phyloP scores from a whole-genome alignment of 2,888 invertebrate genomes.

The Pyrgus malvae region DNA sequence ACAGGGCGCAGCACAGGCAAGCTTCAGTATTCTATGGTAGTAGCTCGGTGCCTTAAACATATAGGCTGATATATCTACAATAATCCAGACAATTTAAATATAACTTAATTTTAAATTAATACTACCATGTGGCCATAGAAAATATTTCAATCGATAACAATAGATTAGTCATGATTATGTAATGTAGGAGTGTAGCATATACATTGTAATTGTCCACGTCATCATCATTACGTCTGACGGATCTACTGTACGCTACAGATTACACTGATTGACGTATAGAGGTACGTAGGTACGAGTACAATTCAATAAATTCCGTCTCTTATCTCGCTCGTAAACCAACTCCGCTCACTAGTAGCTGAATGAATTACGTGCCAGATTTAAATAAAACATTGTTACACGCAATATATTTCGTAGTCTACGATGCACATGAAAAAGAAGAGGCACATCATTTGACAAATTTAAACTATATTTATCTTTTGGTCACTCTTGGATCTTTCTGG shows the following conservation, averaged over 20 bases:
- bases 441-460: background rate
- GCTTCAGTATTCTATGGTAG: too few relatives aligned
- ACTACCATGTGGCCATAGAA: too few relatives aligned
- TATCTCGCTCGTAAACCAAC: conserved; percentile 33
- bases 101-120: too few relatives aligned
- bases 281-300: conserved; percentile 29
- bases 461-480: background rate
- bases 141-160: too few relatives aligned
- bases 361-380: conserved; percentile 43
- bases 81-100: too few relatives aligned
- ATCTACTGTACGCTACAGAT: conserved; percentile 7
- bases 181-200: background rate
- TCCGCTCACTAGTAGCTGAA: conserved; percentile 37
- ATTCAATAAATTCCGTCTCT: conserved; percentile 31
- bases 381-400: conserved; percentile 54
- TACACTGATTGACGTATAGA: conserved; percentile 21
- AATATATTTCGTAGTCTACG: conserved; percentile 41
- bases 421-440: conserved; percentile 3
- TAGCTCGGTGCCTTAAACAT: too few relatives aligned
- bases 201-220: conserved; percentile 2
- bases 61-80: too few relatives aligned
- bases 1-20: too few relatives aligned
- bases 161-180: too few relatives aligned
- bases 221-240: background rate
- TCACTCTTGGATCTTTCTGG: too few relatives aligned